These are phyloP conservation scores for Petroica traversi DNA, from an alignment of 2,113 vertebrate species.

Conservation along the genomic window DNA sequence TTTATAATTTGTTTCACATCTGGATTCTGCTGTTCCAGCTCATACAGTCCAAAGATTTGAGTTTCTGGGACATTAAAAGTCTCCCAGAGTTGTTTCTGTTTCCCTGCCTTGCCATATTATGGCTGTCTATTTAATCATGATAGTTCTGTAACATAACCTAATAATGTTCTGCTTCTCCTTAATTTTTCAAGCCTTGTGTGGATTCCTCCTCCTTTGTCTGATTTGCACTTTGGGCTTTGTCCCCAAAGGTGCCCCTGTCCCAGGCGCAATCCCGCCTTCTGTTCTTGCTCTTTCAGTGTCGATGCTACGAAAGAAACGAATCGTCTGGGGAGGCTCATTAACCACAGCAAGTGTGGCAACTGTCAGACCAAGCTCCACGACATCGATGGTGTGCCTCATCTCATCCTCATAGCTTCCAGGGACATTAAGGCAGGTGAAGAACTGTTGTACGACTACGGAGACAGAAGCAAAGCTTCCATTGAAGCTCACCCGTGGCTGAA, in stretches of 20 bases:
- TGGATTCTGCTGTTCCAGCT: background rate
- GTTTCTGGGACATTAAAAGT: background rate
- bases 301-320: constrained; percentile 89
- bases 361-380: constrained; percentile 93
- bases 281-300: constrained; percentile 74
- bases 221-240: background rate
- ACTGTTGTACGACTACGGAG: constrained; percentile 94
- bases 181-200: background rate
- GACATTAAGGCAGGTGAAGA: constrained; percentile 89
- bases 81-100: background rate
- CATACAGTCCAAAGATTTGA: background rate
- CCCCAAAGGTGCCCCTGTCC: accelerated
- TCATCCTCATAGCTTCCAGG: constrained; percentile 90
- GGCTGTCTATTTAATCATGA: background rate
- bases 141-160: background rate
- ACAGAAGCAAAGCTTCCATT: constrained; percentile 89
- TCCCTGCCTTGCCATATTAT: background rate
- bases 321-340: constrained; percentile 89
- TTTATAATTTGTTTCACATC: background rate
- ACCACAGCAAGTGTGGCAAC: constrained; percentile 95
- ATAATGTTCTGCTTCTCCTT: background rate
- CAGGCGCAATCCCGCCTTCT: background rate
- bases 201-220: background rate
- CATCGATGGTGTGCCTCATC: constrained; percentile 86
- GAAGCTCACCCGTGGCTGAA: constrained; percentile 94